A percentile compares a stretch with the other conserved stretches of the same genome.
These are phyloP conservation scores for Harpagifer antarcticus DNA, from an alignment of 2,797 vertebrate genomes.

Conservation along the genomic window DNA sequence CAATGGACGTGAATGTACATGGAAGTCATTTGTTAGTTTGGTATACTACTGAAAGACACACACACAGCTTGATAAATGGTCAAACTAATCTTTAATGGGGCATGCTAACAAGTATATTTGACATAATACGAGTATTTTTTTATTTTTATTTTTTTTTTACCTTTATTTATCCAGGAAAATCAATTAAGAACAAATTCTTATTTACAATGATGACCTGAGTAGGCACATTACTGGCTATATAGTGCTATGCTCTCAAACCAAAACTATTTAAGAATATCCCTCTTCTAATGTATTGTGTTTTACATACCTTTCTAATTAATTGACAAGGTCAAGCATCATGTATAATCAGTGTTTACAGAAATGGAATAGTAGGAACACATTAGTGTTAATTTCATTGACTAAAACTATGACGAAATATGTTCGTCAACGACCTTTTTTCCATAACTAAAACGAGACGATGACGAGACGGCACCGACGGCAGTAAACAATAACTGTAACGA, in stretches of 20 bases:
- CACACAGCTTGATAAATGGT: neutral
- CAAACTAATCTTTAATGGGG: constrained; percentile 24
- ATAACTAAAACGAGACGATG: no score
- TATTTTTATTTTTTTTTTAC: no score
- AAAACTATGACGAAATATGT: no score
- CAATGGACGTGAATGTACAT: neutral
- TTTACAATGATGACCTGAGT: no score
- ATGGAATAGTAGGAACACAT: neutral
- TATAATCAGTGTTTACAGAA: neutral
- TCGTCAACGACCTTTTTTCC: no score
- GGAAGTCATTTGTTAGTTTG: neutral
- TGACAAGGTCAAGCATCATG: neutral
- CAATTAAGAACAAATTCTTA: no score
- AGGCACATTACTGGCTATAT: neutral
- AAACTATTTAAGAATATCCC: neutral
- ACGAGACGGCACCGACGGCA: no score
- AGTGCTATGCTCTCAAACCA: neutral
- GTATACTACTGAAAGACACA: neutral
- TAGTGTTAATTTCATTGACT: no score
- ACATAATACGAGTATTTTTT: neutral
- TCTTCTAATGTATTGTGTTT: neutral
- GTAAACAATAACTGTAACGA: no score
- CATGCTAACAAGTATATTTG: neutral
- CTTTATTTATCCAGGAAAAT: no score
- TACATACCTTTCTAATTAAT: neutral